Evolutionary conservation across 1,140 invertebrate genomes (phyloP), one percentile per base, ranked within the genome.

Genomic region (Chironomus tepperi): DNA sequence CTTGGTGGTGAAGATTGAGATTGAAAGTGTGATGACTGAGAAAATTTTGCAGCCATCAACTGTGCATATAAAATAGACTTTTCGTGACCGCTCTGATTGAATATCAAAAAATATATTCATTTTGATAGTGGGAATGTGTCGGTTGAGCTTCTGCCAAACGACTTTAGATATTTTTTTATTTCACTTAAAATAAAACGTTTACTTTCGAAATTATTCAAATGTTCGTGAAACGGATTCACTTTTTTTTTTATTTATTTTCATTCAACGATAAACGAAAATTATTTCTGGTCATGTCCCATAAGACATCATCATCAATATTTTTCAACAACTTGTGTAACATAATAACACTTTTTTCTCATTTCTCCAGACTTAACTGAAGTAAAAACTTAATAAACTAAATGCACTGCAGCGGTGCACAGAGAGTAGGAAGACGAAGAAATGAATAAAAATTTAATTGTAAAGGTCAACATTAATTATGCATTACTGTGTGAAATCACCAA

Each of bases 221-320:
- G 12, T 57, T n/a, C 47, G 47, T 57, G 47, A 57, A 57, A 57
- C 47, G 47, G 47, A 57, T 57, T n/a, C 47, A 57, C 15, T 47
- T 47, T 47, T 47, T 57, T 57, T 7, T 47, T 15, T 47, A 10
- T 57, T 57, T n/a, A 57, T 57, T 57, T 57, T 15, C 47, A 57
- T 57, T 57, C 47, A 57, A 57, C 47, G 12, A 57, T 57, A 57
- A 57, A 57, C 8, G 15, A 57, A 57, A 47, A n/a, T n/a, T 57
- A 57, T 57, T 57, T 57, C 47, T 57, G n/a, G 47, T 57, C 47
- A 57, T 57, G 47, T 57, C 47, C 47, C 47, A 57, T 57, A 12
- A 57, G 47, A 57, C 8, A n/a, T 57, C 5, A 57, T n/a, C 47
- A 57, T n/a, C n/a, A 57, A 57, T n/a, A n/a, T n/a, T 57, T n/a